Base-by-base conservation (phyloP, 2,888 invertebrate genomes). In the Parnassius mnemosyne region DNA sequence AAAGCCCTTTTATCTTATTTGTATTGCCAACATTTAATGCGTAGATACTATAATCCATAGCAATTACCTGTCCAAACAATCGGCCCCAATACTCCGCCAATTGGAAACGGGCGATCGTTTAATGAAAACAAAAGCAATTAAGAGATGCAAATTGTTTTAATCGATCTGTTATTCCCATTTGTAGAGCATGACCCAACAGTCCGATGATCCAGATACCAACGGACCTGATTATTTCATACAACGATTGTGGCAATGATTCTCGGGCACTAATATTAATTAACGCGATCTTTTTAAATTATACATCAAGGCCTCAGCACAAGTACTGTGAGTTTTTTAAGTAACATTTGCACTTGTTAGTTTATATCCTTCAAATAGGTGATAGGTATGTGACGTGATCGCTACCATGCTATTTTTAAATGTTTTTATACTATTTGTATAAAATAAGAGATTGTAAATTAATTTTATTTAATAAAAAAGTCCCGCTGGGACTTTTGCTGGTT, bases 91-190 rank as follows among this genome's bases (percentile, higher is more conserved):
- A 54, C 46, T 51, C 53, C 51, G 58, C 51, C 58, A 56, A 59
- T 59, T 59, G 44, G 59, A 59, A 34, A 47, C 55, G 49, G 50
- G 54, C 54, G 56, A 47, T 65, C 65, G 58, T 60, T 59, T 50
- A 58, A 63, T 54, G 62, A 65, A 66, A 67, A 69, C 68, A 68
- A 67, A 68, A 63, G 67, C 65, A 67, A 69, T 69, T 69, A 69
- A 67, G 68, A 64, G 54, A 64, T 67, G 62, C 57, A 65, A 63
- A 63, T 63, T 59, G 65, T 53, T 65, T 61, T 60, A 64, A 55
- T 65, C 59, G 64, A 63, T 64, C 54, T 63, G 64, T 57, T 62
- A 55, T 64, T 65, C 57, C 59, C 57, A 63, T 55, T 64, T 51
- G 55, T 52, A 53, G 62, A 62, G 56, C 58, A 59, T 60, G 59